Evolutionary conservation across 2,888 invertebrate species (phyloP), one percentile per base, ranked within the genome.

Genomic region (Syrphus vitripennis): DNA sequence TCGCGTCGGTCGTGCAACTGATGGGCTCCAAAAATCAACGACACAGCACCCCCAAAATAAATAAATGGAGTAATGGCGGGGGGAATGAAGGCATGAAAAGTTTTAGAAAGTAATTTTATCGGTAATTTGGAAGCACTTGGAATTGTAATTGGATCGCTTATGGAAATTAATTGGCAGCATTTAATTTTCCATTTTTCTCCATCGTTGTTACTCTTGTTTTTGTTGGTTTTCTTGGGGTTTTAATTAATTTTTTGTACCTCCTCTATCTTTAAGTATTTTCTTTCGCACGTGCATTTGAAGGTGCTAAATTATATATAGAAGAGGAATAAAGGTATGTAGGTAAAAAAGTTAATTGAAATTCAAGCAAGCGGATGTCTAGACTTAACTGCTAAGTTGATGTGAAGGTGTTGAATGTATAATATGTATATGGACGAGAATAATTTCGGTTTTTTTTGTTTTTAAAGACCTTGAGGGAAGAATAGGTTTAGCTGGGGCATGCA

Each of bases 101-200:
- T 84, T 86, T n/a, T 57, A 34, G 55, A 82, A 86, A 86, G 82
- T 78, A 82, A 78, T 86, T 86, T 86, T 82, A 86, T 78, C 86
- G 77, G 82, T 82, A 78, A 86, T 86, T 86, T 86, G 82, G 81
- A 86, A 86, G 86, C 82, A 86, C 77, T 86, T 45, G 86, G 82
- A 63, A 78, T 74, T 78, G 81, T 86, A 86, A 86, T 86, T 86
- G 86, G 77, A 86, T 86, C 86, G 82, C 86, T 86, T 82, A 86
- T 77, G 86, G 81, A 81, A 86, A 86, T 86, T 86, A 86, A 86
- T 86, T 86, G 81, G 78, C 82, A 86, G 74, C 74, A 78, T 86
- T 86, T 86, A 86, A 86, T 86, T 86, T 81, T 72, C 69, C 81
- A 63, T 72, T 69, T 86, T 86, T 76, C n/a, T n/a, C 16, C 50